Evolutionary conservation across 2,113 vertebrate genomes (phyloP), one percentile per base, ranked within the genome.

Genomic region (Lycaon pictus): DNA sequence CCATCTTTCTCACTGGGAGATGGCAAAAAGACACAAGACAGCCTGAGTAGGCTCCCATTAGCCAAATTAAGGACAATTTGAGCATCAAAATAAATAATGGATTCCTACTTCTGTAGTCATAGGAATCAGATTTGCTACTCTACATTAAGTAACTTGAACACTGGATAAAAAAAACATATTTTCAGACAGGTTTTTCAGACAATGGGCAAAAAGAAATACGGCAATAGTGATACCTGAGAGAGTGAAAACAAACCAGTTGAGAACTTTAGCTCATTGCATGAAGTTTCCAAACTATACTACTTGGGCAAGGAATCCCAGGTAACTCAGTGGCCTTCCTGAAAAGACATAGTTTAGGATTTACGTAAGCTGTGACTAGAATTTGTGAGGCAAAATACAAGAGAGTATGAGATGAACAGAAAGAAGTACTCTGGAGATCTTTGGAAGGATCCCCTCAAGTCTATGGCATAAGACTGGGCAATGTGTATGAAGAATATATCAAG

Each of bases 1-100:
- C 8, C 51, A 79, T 15, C 9, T 79, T 95, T 48, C 86, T 85
- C 15, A 53, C 7, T 65, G 51, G 56, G 71, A 84, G 20, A 85
- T 23, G 27, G n/a, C 37, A 63, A 62, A 87, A 91, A 22, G 20
- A 74, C 29, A 86, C 1, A 65, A 15, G 1, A 43, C 29, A 90
- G 58, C 56, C 35, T 85, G 80, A 86, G 22, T 35, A 65, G 37
- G 43, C 35, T 56, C 16, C 48, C 23, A 48, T 3, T 65, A 60
- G 82, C 16, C 58, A 92, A 96, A 80, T 74, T 35, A 92, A 74
- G 71, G 72, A 72, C 25, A 94, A 81, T 29, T 25, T 79, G 19
- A 27, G 2, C n/a, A 62, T 22, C 1, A 51, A 90, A 82, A 74
- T 65, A 95, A 92, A 63, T 15, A 79, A 77, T 17, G 7, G 51